Evolutionary conservation across 1,140 invertebrate species (phyloP).

Genomic region (Eciton burchellii): DNA sequence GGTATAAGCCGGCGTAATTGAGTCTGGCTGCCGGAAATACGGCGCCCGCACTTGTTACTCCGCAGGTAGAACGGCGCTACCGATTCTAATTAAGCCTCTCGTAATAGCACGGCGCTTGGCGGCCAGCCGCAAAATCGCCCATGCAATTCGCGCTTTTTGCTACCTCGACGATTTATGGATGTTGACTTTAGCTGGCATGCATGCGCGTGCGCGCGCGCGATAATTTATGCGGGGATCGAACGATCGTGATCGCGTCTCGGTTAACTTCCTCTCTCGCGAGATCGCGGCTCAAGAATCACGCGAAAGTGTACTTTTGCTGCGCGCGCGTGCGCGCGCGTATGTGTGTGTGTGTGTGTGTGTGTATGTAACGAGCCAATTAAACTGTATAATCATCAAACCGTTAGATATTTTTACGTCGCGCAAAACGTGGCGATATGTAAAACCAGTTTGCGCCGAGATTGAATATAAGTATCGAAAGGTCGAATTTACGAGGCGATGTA

Average conservation of each 20-base stretch:
- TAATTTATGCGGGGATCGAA: slow-evolving; percentile 46
- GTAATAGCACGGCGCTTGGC: slow-evolving; percentile 43
- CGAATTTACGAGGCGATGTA: slow-evolving; percentile 1
- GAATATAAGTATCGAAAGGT: slow-evolving; percentile 30
- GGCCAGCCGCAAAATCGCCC: slow-evolving; percentile 40
- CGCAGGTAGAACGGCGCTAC: slow-evolving; percentile 45
- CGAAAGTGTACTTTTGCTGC: slow-evolving; percentile 1
- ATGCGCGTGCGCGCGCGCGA: slow-evolving; percentile 1
- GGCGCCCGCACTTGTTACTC: slow-evolving; percentile 54
- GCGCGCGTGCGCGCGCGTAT: too few relatives aligned
- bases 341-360: neutral
- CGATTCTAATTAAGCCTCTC: slow-evolving; percentile 54
- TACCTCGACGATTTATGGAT: slow-evolving; percentile 42
- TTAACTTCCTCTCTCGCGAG: neutral
- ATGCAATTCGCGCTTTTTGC: slow-evolving; percentile 49
- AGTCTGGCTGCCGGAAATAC: slow-evolving; percentile 50
- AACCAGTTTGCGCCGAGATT: slow-evolving; percentile 46
- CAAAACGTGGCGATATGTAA: neutral
- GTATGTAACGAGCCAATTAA: slow-evolving; percentile 29
- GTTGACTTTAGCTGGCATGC: slow-evolving; percentile 37
- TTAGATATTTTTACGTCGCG: slow-evolving; percentile 40
- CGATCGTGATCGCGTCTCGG: neutral
- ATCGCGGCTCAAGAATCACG: neutral
- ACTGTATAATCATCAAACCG: slow-evolving; percentile 12
- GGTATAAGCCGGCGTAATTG: slow-evolving; percentile 58